A percentile compares a stretch with the other conserved stretches of the same genome.
These are phyloP conservation scores for Zaprionus camerounensis DNA, from an alignment of 1,140 invertebrate species.

Conservation along the genomic window DNA sequence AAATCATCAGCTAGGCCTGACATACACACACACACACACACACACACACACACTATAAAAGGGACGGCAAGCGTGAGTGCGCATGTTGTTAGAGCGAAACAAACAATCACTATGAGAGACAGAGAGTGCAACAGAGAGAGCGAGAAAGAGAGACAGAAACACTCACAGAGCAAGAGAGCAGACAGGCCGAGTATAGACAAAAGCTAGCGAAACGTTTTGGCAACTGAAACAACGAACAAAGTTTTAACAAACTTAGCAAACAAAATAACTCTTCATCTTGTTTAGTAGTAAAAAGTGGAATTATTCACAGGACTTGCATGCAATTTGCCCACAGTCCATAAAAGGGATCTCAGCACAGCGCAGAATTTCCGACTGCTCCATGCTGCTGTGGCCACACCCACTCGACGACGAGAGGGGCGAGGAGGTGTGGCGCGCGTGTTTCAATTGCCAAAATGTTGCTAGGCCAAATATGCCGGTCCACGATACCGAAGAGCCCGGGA, in stretches of 20 bases:
- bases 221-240: constrained; percentile 49
- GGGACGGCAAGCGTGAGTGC: background rate
- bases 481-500: constrained; percentile 20
- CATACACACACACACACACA: constrained; percentile 4
- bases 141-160: constrained; percentile 18
- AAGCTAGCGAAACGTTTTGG: constrained; percentile 53
- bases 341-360: no score
- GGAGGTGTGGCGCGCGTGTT: constrained; percentile 14
- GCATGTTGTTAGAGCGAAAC: constrained; percentile 10
- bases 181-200: constrained; percentile 57
- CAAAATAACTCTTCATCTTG: background rate
- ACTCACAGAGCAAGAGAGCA: constrained; percentile 14
- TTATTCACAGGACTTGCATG: constrained; percentile 6
- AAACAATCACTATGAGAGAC: constrained; percentile 6
- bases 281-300: background rate
- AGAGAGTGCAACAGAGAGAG: background rate
- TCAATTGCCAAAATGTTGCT: constrained; percentile 58
- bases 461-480: constrained; percentile 48
- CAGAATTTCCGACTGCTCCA: background rate
- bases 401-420: background rate
- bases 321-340: no score
- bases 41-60: constrained; percentile 1
- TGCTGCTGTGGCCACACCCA: constrained; percentile 47
- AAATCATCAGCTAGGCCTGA: constrained; percentile 54
- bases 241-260: constrained; percentile 3